Conservation (phyloP, 1,140 invertebrate species). For the Hypsibius dujardini region DNA sequence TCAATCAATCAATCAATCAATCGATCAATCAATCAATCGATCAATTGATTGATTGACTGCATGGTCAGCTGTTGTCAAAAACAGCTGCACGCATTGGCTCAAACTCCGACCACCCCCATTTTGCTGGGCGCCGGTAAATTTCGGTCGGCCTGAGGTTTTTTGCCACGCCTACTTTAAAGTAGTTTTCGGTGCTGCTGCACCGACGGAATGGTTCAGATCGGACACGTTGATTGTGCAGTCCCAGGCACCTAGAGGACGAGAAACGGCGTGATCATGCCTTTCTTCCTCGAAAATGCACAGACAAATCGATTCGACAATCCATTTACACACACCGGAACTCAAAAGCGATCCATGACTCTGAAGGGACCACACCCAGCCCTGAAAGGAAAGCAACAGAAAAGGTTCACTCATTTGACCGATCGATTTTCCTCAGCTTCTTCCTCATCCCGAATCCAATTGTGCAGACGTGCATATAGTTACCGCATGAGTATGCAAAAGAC, state of each 20-base stretch:
- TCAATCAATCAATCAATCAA: too few species aligned
- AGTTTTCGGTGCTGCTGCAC: too few species aligned
- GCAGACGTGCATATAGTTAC: not conserved
- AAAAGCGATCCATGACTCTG: not conserved
- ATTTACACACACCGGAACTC: not conserved
- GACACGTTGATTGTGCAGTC: not conserved
- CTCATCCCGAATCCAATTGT: not conserved
- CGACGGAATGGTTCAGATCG: not conserved
- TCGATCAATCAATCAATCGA: too few species aligned
- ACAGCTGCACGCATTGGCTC: too few species aligned
- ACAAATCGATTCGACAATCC: not conserved
- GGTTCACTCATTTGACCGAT: not conserved
- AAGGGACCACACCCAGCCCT: conserved; percentile 1
- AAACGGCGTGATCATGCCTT: not conserved
- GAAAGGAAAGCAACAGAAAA: not conserved
- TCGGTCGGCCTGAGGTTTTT: too few species aligned
- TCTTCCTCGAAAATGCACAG: not conserved
- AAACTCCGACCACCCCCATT: too few species aligned
- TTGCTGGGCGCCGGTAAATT: too few species aligned
- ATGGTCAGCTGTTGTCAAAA: too few species aligned
- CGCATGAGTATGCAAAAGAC: not conserved
- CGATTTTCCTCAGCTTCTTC: not conserved
- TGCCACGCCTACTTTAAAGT: too few species aligned
- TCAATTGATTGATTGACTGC: too few species aligned
- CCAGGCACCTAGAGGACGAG: conserved; percentile 3